Conservation (phyloP, 2,797 vertebrate species). For the Remorina albescens region DNA sequence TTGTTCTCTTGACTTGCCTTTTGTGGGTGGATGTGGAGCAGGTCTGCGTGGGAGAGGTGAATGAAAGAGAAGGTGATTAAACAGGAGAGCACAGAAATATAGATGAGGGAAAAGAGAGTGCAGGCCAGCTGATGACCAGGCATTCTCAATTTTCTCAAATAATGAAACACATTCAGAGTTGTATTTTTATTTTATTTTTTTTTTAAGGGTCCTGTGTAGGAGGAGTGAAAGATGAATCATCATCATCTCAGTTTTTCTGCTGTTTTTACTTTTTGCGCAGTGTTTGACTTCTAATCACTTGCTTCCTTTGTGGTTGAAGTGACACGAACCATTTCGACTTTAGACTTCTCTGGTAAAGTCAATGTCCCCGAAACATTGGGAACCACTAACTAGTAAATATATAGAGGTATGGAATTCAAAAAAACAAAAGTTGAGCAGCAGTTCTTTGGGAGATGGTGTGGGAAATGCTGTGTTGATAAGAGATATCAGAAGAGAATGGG, state of each 20-base stretch:
- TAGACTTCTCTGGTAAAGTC: too few relatives aligned
- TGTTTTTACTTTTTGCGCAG: neutral
- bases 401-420: too few relatives aligned
- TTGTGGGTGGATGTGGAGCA: constrained; percentile 13
- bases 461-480: too few relatives aligned
- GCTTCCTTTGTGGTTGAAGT: too few relatives aligned
- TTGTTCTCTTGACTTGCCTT: neutral
- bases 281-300: too few relatives aligned
- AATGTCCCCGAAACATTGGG: too few relatives aligned
- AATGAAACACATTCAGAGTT: constrained; percentile 1
- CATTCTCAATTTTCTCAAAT: constrained; percentile 1
- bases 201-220: constrained; percentile 6
- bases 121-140: neutral
- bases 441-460: too few relatives aligned
- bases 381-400: too few relatives aligned
- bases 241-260: neutral
- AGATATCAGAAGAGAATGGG: too few relatives aligned
- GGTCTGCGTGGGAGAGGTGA: constrained; percentile 21
- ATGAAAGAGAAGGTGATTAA: constrained; percentile 9
- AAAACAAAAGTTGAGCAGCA: too few relatives aligned
- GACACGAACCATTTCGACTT: too few relatives aligned
- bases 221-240: constrained; percentile 23
- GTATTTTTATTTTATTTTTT: too few relatives aligned
- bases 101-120: neutral
- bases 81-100: neutral